A percentile compares a stretch with the other conserved stretches of the same genome.
Conservation (phyloP, 2,797 vertebrate genomes). For the Poeciliopsis infans region DNA sequence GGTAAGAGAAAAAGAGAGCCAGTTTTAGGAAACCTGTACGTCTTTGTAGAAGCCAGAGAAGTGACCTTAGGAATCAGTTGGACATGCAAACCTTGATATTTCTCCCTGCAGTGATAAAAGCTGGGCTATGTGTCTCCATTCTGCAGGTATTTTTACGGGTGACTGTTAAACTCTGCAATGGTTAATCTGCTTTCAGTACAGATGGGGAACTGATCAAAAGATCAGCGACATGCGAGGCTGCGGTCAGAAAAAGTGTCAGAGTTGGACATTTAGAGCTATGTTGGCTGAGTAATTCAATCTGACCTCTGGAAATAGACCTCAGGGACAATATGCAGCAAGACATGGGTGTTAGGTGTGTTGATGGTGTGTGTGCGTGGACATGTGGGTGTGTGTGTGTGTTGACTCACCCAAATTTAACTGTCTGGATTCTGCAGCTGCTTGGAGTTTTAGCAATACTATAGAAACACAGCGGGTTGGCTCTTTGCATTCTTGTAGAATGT, state of each 20-base stretch:
- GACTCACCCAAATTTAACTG: constrained; percentile 69
- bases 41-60: constrained; percentile 33
- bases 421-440: constrained; percentile 73
- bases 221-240: constrained; percentile 32
- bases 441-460: constrained; percentile 51
- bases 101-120: constrained; percentile 51
- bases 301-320: constrained; percentile 76
- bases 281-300: constrained; percentile 69
- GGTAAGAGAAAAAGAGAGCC: neutral
- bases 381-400: constrained; percentile 9
- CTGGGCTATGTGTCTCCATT: constrained; percentile 41
- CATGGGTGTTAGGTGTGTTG: constrained; percentile 41
- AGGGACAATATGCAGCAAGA: constrained; percentile 70
- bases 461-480: constrained; percentile 35
- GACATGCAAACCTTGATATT: constrained; percentile 25
- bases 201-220: constrained; percentile 64
- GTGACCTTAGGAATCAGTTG: constrained; percentile 22
- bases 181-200: constrained; percentile 62
- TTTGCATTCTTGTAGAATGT: neutral
- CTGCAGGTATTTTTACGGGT: constrained; percentile 61
- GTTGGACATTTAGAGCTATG: constrained; percentile 66
- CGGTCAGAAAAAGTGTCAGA: constrained; percentile 59
- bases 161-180: constrained; percentile 54
- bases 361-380: neutral
- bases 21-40: neutral